Evolutionary conservation across 2,797 vertebrate genomes (phyloP).

Genomic region (Sparus aurata): DNA sequence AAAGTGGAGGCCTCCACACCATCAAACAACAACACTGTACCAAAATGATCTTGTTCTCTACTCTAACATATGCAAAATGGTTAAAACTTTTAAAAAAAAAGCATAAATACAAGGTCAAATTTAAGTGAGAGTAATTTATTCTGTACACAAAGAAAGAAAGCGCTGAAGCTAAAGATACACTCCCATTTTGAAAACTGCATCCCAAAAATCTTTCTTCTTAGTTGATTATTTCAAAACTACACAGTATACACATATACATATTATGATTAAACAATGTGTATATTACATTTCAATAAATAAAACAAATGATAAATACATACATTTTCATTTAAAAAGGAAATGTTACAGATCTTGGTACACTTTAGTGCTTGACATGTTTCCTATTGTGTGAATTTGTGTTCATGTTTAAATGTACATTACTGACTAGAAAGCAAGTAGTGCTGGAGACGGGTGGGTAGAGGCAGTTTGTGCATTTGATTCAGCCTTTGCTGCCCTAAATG

Average conservation of each 20-base stretch:
- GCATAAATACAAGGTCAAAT: background rate
- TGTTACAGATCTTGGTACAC: background rate
- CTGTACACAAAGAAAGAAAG: conserved; percentile 11
- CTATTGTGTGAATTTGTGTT: conserved; percentile 17
- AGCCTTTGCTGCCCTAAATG: conserved; percentile 63
- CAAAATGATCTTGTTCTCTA: background rate
- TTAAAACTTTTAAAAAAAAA: background rate
- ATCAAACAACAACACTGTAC: background rate
- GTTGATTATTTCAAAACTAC: background rate
- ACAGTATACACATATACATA: background rate
- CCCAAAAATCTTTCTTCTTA: no score
- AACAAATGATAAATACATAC: conserved; percentile 31
- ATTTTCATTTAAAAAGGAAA: conserved; percentile 1
- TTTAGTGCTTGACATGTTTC: conserved; percentile 2
- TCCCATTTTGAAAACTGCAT: background rate
- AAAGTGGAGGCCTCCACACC: background rate
- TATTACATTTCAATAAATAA: conserved; percentile 34
- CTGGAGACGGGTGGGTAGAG: conserved; percentile 73
- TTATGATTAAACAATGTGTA: background rate
- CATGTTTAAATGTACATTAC: conserved; percentile 20
- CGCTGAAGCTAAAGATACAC: background rate
- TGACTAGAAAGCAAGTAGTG: conserved; percentile 66
- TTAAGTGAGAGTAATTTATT: conserved; percentile 17
- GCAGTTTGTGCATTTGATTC: conserved; percentile 61
- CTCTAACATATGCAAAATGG: background rate